Base-by-base conservation (phyloP, 2,113 vertebrate species). In the Sander vitreus region DNA sequence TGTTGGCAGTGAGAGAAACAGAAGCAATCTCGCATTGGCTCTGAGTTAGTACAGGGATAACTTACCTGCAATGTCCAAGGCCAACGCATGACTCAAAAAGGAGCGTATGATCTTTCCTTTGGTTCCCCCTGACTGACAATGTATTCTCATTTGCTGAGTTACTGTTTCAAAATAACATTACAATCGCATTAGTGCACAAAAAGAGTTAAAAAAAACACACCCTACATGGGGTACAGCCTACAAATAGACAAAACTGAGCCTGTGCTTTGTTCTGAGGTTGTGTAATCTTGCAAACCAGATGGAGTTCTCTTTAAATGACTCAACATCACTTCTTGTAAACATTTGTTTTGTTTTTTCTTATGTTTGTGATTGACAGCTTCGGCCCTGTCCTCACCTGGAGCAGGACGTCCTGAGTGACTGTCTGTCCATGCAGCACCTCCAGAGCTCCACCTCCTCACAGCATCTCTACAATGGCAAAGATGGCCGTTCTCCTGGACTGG, bases 371-470 rank as follows among this genome's bases (percentile, higher is more conserved):
- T 54, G 68, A 75, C 92, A 99, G 98, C 90, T 98, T 69, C 96
- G 97, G 86, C 85, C 95, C 0, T 96, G 96, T 81, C 91, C 96
- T 16, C 97, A 98, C 84, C 85, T 96, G 25, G 97, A 98, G 88
- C 93, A 96, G 15, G 97, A 97, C 0, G 90, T 96, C 82, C 93
- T 98, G 88, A 96, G 94, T 1, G 97, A 98, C 82, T 97, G 96
- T 86, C 93, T 98, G 92, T 95, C 96, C 62, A 94, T 99, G 78
- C 97, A 97, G 86, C 96, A 98, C 39, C 96, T 97, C 66, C 97
- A 96, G 45, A 89, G 86, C 88, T 89, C 95, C 12, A 55, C 95
- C 85, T 93, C 96, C 81, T 95, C 94, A 0, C 94, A 97, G 85
- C 96, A 97, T 87, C 92, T 95, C 51, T 93, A 96, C 92, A 96